These are phyloP conservation scores for Leucophenga varia DNA, from an alignment of 1,140 invertebrate species.

Conservation along the genomic window DNA sequence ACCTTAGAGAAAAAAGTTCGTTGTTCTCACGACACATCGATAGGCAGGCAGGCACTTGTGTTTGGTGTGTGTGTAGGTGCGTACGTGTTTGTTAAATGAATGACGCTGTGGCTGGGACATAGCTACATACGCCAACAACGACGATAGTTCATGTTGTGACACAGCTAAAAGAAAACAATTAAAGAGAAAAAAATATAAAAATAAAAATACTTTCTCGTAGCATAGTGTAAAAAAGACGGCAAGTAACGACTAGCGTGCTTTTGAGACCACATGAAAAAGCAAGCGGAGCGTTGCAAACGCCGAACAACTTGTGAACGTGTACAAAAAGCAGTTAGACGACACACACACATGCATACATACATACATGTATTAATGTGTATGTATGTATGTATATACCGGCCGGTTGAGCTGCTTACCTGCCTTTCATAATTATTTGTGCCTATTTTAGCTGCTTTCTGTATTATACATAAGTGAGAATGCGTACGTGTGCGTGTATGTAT, in stretches of 20 bases:
- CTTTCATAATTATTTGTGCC: constrained; percentile 43
- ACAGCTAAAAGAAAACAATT: constrained; percentile 45
- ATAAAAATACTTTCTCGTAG: constrained; percentile 28
- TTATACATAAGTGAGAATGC: background rate
- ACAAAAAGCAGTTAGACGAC: constrained; percentile 44
- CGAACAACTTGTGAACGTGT: constrained; percentile 46
- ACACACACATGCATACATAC: constrained; percentile 21
- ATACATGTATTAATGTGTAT: constrained; percentile 15
- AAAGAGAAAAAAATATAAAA: constrained; percentile 6
- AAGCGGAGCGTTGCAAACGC: constrained; percentile 32
- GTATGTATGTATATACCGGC: constrained; percentile 25
- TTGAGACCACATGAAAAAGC: constrained; percentile 20
- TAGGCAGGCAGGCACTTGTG: no score
- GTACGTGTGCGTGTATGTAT: background rate
- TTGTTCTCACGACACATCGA: no score
- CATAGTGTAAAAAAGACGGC: constrained; percentile 26
- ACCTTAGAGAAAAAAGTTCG: no score
- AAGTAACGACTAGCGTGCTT: constrained; percentile 14
- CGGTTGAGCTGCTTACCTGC: constrained; percentile 37
- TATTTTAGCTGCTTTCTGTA: constrained; percentile 14
- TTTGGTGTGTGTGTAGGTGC: constrained; percentile 5
- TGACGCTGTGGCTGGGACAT: constrained; percentile 40
- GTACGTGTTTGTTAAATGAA: constrained; percentile 19
- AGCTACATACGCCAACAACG: constrained; percentile 27
- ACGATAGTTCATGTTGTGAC: constrained; percentile 27